Conservation (phyloP, 2,797 vertebrate genomes). For the Gallinago nigripennis region DNA sequence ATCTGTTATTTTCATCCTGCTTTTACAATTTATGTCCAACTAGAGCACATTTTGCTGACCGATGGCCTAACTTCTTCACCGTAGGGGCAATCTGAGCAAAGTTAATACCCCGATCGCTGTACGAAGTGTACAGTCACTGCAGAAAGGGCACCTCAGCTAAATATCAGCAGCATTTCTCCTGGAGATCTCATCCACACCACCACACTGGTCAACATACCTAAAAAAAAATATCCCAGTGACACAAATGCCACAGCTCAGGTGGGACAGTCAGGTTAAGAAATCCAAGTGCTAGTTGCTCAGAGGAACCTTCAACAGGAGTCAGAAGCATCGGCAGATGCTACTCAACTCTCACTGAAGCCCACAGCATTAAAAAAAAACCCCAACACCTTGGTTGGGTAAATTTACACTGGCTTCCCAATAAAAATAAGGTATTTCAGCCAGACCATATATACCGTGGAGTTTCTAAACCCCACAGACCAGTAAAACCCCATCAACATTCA, state of each 20-base stretch:
- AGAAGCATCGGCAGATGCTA: not conserved
- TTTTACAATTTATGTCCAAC: not conserved
- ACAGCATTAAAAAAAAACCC: rapidly evolving
- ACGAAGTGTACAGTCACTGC: not conserved
- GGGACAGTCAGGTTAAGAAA: not conserved
- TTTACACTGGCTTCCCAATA: not conserved
- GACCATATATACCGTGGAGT: not conserved
- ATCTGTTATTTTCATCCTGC: too few relatives aligned
- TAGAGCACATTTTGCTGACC: not conserved
- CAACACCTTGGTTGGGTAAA: not conserved
- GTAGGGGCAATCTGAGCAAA: not conserved
- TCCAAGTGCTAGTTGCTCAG: not conserved
- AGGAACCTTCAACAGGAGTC: not conserved
- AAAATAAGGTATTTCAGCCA: not conserved
- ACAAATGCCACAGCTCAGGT: not conserved
- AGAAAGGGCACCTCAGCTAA: not conserved
- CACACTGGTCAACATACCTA: not conserved
- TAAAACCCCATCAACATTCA: not conserved
- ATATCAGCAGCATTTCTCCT: not conserved
- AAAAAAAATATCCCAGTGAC: not conserved
- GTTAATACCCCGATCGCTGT: not conserved
- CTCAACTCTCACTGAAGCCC: not conserved
- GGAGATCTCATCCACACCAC: not conserved
- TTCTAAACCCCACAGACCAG: not conserved
- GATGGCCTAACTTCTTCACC: not conserved